phyloP scores from a whole-genome alignment of 2,888 invertebrate species.

The Desoria tigrina region DNA sequence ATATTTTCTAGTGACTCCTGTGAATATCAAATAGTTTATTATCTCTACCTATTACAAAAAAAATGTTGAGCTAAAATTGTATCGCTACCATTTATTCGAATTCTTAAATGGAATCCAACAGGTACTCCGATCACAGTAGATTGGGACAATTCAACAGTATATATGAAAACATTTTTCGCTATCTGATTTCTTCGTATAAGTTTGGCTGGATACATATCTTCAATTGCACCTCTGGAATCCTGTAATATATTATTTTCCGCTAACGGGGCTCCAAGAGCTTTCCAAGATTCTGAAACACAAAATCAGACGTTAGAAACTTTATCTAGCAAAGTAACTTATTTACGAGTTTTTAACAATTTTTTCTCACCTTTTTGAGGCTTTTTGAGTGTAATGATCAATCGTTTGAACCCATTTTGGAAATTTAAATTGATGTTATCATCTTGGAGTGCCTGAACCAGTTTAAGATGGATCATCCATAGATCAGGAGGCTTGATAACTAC shows the following conservation, averaged over 20 bases:
- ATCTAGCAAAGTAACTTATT: neutral
- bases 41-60: neutral
- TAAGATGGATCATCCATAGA: conserved; percentile 45
- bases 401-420: conserved; percentile 43
- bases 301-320: neutral
- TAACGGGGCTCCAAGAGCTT: conserved; percentile 38
- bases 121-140: conserved; percentile 42
- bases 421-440: conserved; percentile 36
- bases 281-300: conserved; percentile 38
- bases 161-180: conserved; percentile 33
- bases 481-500: conserved; percentile 48
- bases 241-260: conserved; percentile 34
- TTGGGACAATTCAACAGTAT: conserved; percentile 29
- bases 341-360: neutral
- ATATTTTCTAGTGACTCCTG: conserved; percentile 25
- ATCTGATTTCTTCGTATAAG: conserved; percentile 33
- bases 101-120: conserved; percentile 46
- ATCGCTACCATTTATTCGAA: conserved; percentile 22
- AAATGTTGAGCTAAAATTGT: neutral
- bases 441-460: conserved; percentile 33
- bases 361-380: conserved; percentile 42
- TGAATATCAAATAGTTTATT: neutral
- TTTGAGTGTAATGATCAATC: conserved; percentile 33
- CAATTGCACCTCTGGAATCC: conserved; percentile 35
- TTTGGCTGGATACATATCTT: conserved; percentile 39